These are phyloP conservation scores for Colinus virginianus DNA, from an alignment of 2,113 vertebrate species.

Conservation along the genomic window DNA sequence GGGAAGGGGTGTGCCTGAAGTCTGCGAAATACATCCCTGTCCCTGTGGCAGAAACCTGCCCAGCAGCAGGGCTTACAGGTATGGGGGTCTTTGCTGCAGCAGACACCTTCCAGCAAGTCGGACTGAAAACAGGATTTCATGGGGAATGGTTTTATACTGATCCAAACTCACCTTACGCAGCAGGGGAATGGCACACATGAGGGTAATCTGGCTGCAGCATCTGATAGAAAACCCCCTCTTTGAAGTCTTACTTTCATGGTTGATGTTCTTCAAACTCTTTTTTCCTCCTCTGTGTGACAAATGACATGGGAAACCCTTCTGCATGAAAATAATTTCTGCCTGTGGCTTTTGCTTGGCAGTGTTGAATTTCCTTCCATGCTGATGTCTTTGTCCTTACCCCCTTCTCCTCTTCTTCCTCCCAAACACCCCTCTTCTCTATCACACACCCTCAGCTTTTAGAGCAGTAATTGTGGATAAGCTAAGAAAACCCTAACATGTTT, in stretches of 20 bases:
- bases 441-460: conserved; percentile 38
- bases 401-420: conserved; percentile 31
- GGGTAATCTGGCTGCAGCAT: neutral
- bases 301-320: conserved; percentile 32
- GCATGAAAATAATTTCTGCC: conserved; percentile 40
- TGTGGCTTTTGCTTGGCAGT: conserved; percentile 46
- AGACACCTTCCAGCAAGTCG: neutral
- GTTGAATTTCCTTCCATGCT: conserved; percentile 49
- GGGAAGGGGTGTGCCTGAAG: neutral
- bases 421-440: conserved; percentile 29
- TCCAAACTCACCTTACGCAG: neutral
- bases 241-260: neutral
- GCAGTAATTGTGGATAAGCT: conserved; percentile 21
- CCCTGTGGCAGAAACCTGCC: neutral
- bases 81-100: neutral
- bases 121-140: neutral
- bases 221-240: neutral
- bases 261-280: neutral
- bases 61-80: neutral
- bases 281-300: neutral
- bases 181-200: neutral
- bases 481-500: conserved; percentile 33
- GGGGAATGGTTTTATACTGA: neutral
- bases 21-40: neutral
- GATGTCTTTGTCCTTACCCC: conserved; percentile 47